Conservation (phyloP, 2,113 vertebrate species). For the Miniopterus natalensis region DNA sequence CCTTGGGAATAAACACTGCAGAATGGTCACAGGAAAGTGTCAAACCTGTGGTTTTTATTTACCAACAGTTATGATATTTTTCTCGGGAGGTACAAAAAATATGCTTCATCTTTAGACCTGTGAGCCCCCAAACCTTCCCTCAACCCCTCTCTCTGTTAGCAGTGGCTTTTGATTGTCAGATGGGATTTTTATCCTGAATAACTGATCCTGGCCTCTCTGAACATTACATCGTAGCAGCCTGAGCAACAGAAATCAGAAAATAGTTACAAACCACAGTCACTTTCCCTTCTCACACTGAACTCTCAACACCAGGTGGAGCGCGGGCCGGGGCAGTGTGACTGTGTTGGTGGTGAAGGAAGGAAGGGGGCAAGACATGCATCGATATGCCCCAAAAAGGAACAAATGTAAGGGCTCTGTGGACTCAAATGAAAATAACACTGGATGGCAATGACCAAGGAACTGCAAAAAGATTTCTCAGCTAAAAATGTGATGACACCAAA, state of each 20-base stretch:
- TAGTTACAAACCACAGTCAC: neutral
- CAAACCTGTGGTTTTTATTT: constrained; percentile 87
- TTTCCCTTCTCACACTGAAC: neutral
- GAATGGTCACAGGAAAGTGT: constrained; percentile 85
- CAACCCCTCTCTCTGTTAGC: constrained; percentile 62
- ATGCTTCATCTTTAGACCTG: constrained; percentile 76
- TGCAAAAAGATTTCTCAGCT: neutral
- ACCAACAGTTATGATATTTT: constrained; percentile 84
- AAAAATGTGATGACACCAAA: neutral
- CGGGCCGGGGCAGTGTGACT: neutral
- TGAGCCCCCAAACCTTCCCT: neutral
- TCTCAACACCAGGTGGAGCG: neutral
- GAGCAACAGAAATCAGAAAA: constrained; percentile 17
- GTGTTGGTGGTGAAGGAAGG: too few relatives aligned
- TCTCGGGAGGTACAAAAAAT: constrained; percentile 80
- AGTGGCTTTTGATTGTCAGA: constrained; percentile 74
- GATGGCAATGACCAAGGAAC: neutral
- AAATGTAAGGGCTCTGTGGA: neutral
- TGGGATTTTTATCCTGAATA: constrained; percentile 74
- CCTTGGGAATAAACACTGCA: constrained; percentile 87
- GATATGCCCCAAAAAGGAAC: neutral
- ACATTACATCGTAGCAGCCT: constrained; percentile 23
- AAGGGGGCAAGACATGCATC: neutral
- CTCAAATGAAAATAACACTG: neutral
- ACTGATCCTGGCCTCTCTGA: constrained; percentile 61